Base-by-base conservation (phyloP, 2,888 invertebrate genomes). In the Stictocephala bisonia region DNA sequence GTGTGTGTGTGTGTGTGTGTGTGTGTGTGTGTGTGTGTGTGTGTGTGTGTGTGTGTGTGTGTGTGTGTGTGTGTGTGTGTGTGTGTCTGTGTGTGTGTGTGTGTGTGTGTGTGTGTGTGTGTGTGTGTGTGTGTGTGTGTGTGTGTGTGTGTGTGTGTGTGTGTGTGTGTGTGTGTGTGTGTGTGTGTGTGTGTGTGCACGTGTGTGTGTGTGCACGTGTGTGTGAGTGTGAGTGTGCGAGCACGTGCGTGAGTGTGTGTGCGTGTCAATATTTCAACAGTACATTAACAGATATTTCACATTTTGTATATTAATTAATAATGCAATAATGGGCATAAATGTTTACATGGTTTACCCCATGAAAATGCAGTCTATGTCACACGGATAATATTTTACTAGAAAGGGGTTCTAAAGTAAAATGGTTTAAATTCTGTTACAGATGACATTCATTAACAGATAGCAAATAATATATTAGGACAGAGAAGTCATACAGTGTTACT, bases 21-120 rank as follows among this genome's bases (percentile, higher is more conserved):
- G 51, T 22, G 51, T 18, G 20, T 51, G 51, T 22, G 51, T 11
- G 51, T 51, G 51, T 22, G 51, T 51, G 51, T 51, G 51, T 22
- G 51, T 51, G 51, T 51, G 51, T 22, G 51, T 51, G 51, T 51
- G 51, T 22, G 51, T 51, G 51, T 51, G 51, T 22, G 51, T 51
- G 51, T 51, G 51, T 22, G 51, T 51, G 51, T 51, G 51, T 11
- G 35, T 31, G 35, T 31, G 35, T 11, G 35, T 31, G 35, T 31
- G 35, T 31, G 35, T 31, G 35, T 11, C 7, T 31, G 35, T 31
- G 35, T 11, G 35, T 31, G 35, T 31, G 35, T 11, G 35, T 31
- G 35, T 6, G 6, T 31, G 11, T 6, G 11, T 31, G 7, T 9
- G 6, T 11, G 6, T 31, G 35, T 9, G 7, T 31, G 35, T 31